Base-by-base conservation (phyloP, 2,797 vertebrate genomes). In the Muscicapa comitata region DNA sequence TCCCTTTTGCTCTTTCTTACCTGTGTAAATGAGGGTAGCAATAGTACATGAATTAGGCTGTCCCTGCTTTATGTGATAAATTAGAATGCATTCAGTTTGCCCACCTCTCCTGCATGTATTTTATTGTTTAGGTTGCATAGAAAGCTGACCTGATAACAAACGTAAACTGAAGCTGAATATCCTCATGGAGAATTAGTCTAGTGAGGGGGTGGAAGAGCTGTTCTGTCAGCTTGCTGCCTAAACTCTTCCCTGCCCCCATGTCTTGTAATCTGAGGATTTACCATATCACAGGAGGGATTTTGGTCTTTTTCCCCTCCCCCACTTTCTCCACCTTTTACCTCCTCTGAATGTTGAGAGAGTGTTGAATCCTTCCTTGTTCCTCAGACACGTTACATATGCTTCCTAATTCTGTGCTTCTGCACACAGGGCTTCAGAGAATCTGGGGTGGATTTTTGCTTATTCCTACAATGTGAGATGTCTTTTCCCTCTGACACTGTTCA, bases 1-100 rank as follows among this genome's bases (percentile, higher is more conserved):
- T 66, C 66, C 33, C 47, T 82, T 79, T 95, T 89, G 82, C 61
- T 85, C 75, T 94, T 93, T 95, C 88, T 95, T 92, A 95, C 94
- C 93, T 94, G 95, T 75, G 35, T 89, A 87, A 91, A 93, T 88
- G 79, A 91, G 86, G 63, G 62, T 77, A 91, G 85, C 53, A 92
- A 76, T 62, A 63, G 80, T 48, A 90, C 71, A 62, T 40, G 84
- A 95, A 94, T 91, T 86, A 91, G 78, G 77, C 81, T 95, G 68
- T 88, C 62, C 38, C 25, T 90, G 75, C 84, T 91, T 91, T 91
- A 75, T 92, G 85, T 72, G 76, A 50, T 88, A 77, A 78, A 83
- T 85, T 38, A 80, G 87, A 87, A 74, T 26, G 53, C 73, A 62
- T 94, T 94, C 54, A n/a, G 58, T 65, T 89, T 92, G 51, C 58